Evolutionary conservation across 2,888 invertebrate genomes (phyloP), one percentile per base, ranked within the genome.

Genomic region (Drosophila anceps): DNA sequence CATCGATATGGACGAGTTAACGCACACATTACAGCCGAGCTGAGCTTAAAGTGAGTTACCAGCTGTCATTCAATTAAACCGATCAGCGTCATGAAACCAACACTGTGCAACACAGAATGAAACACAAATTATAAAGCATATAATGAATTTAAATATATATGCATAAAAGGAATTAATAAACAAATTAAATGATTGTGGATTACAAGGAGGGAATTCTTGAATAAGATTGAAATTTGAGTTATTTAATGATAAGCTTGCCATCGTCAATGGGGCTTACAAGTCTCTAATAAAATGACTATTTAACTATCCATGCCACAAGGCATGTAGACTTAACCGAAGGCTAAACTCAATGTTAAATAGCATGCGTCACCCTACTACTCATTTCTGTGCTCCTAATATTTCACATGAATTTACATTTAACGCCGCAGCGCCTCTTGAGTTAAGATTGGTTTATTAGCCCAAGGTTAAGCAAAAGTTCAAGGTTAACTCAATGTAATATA

Each of bases 21-120:
- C 69, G 73, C 58, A 69, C 50, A 67, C 46, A 62, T 69, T 61
- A 50, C 48, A 54, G 60, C 74, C 60, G 53, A 58, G 61, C 78
- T 65, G 62, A 35, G 74, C 69, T 70, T 60, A 41, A 74, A 70
- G 35, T 51, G 70, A 53, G 59, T 50, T 53, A 44, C 39, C n/a
- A 48, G 24, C 44, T 57, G 50, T 27, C 67, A 69, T 39, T 53
- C 39, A 44, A 67, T 58, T 74, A 54, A 66, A 39, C 27, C 59
- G 70, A 58, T 54, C 24, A 64, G 44, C 31, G 15, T 24, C 46
- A 43, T 58, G 57, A 29, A 51, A 20, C 13, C 27, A 29, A 37
- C 37, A 29, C 46, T 37, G n/a, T 6, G 33, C 50, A 39, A 7
- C 43, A 62, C 6, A 27, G 3, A 18, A 5, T 33, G 12, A 18